Conservation (phyloP, 2,113 vertebrate genomes). For the Catagonus wagneri region DNA sequence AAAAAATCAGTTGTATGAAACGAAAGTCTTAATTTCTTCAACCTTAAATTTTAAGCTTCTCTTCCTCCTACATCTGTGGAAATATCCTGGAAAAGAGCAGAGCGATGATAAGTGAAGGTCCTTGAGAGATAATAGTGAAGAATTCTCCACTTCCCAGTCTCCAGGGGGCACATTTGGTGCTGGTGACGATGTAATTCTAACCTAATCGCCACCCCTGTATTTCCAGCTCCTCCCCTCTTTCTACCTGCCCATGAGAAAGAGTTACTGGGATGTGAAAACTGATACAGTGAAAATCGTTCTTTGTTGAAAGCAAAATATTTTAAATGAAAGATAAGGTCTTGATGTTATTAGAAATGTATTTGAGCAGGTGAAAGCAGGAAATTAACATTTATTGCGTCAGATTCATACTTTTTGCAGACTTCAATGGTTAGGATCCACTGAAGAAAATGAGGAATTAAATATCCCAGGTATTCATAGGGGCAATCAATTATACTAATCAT, state of each 20-base stretch:
- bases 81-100: neutral
- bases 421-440: neutral
- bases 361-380: constrained; percentile 20
- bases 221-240: neutral
- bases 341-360: neutral
- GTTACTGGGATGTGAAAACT: neutral
- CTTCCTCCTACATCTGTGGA: neutral
- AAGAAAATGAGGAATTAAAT: constrained; percentile 53
- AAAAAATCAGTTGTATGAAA: neutral
- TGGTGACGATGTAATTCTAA: neutral
- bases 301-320: neutral
- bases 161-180: neutral
- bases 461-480: neutral
- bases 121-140: neutral
- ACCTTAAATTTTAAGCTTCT: neutral
- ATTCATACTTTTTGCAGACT: neutral
- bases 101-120: neutral
- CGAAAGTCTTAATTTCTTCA: neutral
- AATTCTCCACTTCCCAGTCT: neutral
- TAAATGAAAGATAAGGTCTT: neutral
- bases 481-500: constrained; percentile 46
- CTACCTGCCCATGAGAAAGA: neutral
- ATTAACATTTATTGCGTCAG: neutral
- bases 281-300: neutral
- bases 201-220: too few relatives aligned